A percentile compares a stretch with the other conserved stretches of the same genome.
Conservation (phyloP, 1,140 invertebrate genomes). For the Pissodes strobi region DNA sequence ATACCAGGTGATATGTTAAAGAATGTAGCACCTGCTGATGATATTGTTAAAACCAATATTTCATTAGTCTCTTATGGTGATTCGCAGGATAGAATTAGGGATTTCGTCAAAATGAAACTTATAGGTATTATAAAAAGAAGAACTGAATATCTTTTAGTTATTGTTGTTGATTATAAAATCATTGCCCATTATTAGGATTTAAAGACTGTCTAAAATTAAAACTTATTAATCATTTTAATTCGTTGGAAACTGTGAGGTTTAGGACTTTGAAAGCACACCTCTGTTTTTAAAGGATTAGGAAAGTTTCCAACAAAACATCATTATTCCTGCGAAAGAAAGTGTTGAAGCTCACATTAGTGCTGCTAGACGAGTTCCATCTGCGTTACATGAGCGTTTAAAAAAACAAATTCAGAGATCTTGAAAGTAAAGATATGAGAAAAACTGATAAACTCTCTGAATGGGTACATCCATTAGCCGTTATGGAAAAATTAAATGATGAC, state of each 20-base stretch:
- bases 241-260: background rate
- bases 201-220: constrained; percentile 1
- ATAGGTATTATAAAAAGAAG: no score
- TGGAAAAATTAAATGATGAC: constrained; percentile 15
- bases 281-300: constrained; percentile 14
- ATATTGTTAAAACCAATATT: no score
- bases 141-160: constrained; percentile 4
- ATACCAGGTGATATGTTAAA: constrained; percentile 28
- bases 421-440: background rate
- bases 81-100: background rate
- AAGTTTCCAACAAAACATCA: constrained; percentile 5
- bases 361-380: background rate
- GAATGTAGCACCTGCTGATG: background rate
- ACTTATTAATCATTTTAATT: no score
- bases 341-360: no score
- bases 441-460: constrained; percentile 13
- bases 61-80: constrained; percentile 1
- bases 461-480: no score
- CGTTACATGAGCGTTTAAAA: no score
- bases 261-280: background rate
- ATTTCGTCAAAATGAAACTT: constrained; percentile 9
- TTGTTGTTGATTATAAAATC: background rate
- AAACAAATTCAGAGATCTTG: constrained; percentile 11
- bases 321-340: background rate
- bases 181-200: no score